Conservation (phyloP, 2,797 vertebrate species). For the Fratercula arctica region DNA sequence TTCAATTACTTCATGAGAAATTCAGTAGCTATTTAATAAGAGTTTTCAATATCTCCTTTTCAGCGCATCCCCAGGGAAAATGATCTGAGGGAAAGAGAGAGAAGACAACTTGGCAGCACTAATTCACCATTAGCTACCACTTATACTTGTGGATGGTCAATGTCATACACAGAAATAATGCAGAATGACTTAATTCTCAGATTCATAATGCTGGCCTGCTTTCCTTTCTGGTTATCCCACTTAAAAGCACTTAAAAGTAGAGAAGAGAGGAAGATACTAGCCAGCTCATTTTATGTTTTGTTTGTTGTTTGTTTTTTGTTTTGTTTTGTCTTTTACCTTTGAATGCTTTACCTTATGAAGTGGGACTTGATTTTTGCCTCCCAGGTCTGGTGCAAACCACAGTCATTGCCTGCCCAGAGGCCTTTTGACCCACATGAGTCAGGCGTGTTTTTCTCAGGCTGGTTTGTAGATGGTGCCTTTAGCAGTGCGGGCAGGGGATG, state of each 20-base stretch:
- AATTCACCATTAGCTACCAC: slow-evolving; percentile 2
- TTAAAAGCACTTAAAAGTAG: neutral
- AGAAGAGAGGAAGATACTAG: neutral
- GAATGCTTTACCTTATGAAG: neutral
- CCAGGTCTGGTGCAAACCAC: neutral
- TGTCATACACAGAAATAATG: neutral
- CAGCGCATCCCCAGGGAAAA: neutral
- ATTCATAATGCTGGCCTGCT: neutral
- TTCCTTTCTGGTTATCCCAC: neutral
- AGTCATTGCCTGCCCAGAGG: neutral
- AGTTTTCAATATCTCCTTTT: neutral
- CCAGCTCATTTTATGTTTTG: neutral
- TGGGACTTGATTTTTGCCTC: neutral
- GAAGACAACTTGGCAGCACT: neutral
- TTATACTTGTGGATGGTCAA: neutral
- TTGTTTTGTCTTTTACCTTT: neutral
- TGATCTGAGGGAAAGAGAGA: neutral
- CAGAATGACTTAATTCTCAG: neutral
- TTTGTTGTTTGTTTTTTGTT: too few relatives aligned
- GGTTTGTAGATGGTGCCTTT: neutral
- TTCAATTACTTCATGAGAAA: neutral
- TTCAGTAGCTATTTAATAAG: neutral
- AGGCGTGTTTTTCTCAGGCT: neutral
- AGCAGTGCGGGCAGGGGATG: neutral
- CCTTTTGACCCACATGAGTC: neutral